A percentile compares a stretch with the other conserved stretches of the same genome.
Conservation (phyloP, 2,888 invertebrate genomes). For the Heteromyza rotundicornis region DNA sequence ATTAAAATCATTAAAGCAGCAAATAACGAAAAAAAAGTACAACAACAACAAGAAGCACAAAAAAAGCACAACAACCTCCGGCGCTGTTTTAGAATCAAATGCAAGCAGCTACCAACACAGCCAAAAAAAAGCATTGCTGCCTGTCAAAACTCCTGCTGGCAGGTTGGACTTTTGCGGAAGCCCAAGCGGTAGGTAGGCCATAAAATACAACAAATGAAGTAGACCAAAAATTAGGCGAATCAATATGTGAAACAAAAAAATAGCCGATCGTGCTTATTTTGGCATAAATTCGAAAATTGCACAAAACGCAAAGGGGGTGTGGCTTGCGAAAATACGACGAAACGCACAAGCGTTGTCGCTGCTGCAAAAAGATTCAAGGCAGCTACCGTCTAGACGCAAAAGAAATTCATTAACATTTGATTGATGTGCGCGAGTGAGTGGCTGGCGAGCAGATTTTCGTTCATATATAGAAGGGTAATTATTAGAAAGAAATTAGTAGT, state of each 20-base stretch:
- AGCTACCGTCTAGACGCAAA: conserved; percentile 33
- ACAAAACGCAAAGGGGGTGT: conserved; percentile 13
- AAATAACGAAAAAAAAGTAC: no score
- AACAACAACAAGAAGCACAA: conserved; percentile 20
- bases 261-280: conserved; percentile 35
- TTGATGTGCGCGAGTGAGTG: no score
- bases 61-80: not conserved
- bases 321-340: conserved; percentile 25
- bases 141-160: not conserved
- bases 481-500: no score
- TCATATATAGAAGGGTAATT: no score
- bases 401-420: conserved; percentile 30
- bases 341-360: not conserved
- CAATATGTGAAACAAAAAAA: conserved; percentile 23
- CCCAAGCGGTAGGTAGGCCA: not conserved
- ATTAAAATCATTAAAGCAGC: conserved; percentile 30
- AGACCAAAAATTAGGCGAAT: conserved; percentile 8
- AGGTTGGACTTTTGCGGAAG: not conserved
- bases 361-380: no score
- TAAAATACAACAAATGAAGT: not conserved
- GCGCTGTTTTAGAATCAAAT: not conserved
- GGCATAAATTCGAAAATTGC: conserved; percentile 34
- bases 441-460: no score
- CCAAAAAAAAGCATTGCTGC: conserved; percentile 1
- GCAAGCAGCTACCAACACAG: conserved; percentile 1